Evolutionary conservation across 1,140 invertebrate genomes (phyloP).

Genomic region (Sipha flava): DNA sequence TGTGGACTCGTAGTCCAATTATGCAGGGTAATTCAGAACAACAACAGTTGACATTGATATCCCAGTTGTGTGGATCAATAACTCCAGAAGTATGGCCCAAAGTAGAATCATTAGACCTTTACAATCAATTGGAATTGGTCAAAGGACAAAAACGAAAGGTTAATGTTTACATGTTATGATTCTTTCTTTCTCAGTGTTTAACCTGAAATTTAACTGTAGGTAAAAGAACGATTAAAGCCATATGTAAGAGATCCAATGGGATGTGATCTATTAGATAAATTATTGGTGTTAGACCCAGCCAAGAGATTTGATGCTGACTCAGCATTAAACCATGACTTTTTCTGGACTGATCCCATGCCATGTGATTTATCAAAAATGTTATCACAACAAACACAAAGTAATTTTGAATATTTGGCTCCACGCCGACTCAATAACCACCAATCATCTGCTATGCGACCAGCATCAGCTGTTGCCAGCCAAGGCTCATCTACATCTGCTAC

Average conservation of each 20-base stretch:
- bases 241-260: constrained; percentile 89
- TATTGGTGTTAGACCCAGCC: constrained; percentile 83
- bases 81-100: constrained; percentile 90
- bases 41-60: constrained; percentile 90
- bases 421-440: constrained; percentile 59
- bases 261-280: constrained; percentile 86
- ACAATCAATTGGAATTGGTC: constrained; percentile 81
- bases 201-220: constrained; percentile 44
- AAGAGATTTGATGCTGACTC: constrained; percentile 86
- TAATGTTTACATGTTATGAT: neutral
- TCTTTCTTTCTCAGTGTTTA: neutral
- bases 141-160: constrained; percentile 86
- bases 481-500: constrained; percentile 63
- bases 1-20: constrained; percentile 86
- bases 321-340: constrained; percentile 95
- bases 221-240: constrained; percentile 79
- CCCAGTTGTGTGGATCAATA: constrained; percentile 93
- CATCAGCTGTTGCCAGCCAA: constrained; percentile 43
- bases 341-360: constrained; percentile 95
- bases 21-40: constrained; percentile 88
- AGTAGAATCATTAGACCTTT: constrained; percentile 86
- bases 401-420: constrained; percentile 92
- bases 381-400: constrained; percentile 84
- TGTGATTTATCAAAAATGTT: constrained; percentile 86
- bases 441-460: constrained; percentile 50